Evolutionary conservation across 2,888 invertebrate genomes (phyloP).

Genomic region (Sussaba pulchella): DNA sequence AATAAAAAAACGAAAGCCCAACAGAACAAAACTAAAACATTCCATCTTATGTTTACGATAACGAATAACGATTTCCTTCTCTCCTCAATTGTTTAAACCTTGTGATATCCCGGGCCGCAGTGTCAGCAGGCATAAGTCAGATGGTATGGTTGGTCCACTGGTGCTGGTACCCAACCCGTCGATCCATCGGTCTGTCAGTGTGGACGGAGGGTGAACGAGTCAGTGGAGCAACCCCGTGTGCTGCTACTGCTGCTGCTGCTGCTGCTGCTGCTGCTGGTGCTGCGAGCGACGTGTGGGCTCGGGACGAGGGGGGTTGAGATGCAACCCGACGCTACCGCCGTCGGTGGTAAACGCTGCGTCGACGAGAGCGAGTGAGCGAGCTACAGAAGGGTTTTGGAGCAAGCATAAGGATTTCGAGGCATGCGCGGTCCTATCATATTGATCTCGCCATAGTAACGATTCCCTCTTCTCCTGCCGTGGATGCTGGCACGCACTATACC

Average conservation of each 20-base stretch:
- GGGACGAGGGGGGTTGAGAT: constrained; percentile 25
- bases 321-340: constrained; percentile 54
- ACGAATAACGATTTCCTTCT: not conserved
- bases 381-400: constrained; percentile 52
- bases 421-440: constrained; percentile 83
- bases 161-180: constrained; percentile 8
- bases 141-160: not conserved
- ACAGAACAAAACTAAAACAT: not conserved
- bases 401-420: constrained; percentile 72
- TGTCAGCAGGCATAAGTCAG: constrained; percentile 13
- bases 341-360: constrained; percentile 38
- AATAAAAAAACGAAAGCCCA: not conserved
- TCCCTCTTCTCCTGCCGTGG: constrained; percentile 80
- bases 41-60: too few relatives aligned
- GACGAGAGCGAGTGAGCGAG: constrained; percentile 26
- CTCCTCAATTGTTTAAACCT: not conserved
- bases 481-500: constrained; percentile 80
- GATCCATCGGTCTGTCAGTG: constrained; percentile 39
- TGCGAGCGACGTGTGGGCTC: not conserved
- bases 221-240: constrained; percentile 53
- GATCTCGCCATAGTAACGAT: constrained; percentile 84
- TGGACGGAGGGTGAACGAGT: constrained; percentile 52
- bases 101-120: not conserved
- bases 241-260: constrained; percentile 27
- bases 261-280: not conserved